These are phyloP conservation scores for Labia minor DNA, from an alignment of 2,888 invertebrate genomes.

Conservation along the genomic window DNA sequence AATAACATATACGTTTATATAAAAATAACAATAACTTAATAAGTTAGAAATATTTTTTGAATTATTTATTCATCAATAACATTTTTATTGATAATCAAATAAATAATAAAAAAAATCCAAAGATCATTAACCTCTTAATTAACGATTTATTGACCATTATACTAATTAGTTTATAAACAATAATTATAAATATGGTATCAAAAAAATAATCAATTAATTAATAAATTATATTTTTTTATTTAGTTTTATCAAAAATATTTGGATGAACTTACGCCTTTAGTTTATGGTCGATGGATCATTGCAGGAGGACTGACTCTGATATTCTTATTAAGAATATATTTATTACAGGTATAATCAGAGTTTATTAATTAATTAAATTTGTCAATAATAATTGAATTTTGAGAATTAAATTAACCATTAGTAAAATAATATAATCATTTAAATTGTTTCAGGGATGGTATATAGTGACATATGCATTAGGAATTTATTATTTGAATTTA, in stretches of 20 bases:
- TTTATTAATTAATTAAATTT: too few relatives aligned
- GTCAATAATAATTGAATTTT: constrained; percentile 22
- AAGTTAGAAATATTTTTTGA: too few relatives aligned
- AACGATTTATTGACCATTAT: too few relatives aligned
- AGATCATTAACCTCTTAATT: too few relatives aligned
- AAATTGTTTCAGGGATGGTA: constrained; percentile 85
- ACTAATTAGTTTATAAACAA: too few relatives aligned
- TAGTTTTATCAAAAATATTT: constrained; percentile 73
- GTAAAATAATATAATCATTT: constrained; percentile 22
- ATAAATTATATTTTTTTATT: constrained; percentile 27
- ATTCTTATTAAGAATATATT: constrained; percentile 70
- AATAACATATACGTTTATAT: too few relatives aligned
- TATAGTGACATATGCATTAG: constrained; percentile 96
- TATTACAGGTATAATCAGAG: constrained; percentile 72
- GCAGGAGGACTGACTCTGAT: constrained; percentile 55
- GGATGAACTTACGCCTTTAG: constrained; percentile 78
- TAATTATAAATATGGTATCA: too few relatives aligned
- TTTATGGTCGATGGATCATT: constrained; percentile 67
- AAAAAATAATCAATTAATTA: too few relatives aligned
- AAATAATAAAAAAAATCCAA: too few relatives aligned
- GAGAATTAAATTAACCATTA: background rate
- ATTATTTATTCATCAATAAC: too few relatives aligned
- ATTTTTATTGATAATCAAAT: too few relatives aligned
- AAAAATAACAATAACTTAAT: too few relatives aligned
- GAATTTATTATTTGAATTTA: constrained; percentile 97